A percentile compares a stretch with the other conserved stretches of the same genome.
phyloP scores from a whole-genome alignment of 2,888 invertebrate species.

The Strigamia crassipes region DNA sequence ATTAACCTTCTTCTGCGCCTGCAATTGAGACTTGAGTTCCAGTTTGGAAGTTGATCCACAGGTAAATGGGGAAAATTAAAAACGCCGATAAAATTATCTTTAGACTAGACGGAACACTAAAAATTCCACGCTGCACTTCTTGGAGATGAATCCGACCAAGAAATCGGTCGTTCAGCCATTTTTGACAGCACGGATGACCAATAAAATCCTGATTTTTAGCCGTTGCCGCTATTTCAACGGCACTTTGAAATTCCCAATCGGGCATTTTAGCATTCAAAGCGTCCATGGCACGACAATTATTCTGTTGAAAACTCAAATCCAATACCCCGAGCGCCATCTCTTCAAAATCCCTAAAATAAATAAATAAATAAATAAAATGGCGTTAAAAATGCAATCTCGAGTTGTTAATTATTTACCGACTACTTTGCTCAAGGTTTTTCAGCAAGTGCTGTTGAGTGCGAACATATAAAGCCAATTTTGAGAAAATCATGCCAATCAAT shows the following conservation, averaged over 20 bases:
- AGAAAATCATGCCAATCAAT: constrained; percentile 56
- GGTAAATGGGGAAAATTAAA: constrained; percentile 52
- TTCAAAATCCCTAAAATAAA: constrained; percentile 56
- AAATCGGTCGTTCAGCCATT: constrained; percentile 57
- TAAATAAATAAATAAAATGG: neutral
- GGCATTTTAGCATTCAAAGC: constrained; percentile 52
- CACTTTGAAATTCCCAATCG: constrained; percentile 52
- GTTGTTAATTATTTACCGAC: constrained; percentile 37
- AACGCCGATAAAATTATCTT: constrained; percentile 55
- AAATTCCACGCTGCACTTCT: constrained; percentile 55
- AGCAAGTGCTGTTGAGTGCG: constrained; percentile 54
- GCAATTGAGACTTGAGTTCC: constrained; percentile 47
- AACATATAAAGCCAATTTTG: constrained; percentile 54
- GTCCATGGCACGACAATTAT: constrained; percentile 52
- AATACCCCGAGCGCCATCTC: constrained; percentile 55
- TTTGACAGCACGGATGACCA: constrained; percentile 58
- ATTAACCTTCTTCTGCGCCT: constrained; percentile 42
- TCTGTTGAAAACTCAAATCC: constrained; percentile 52
- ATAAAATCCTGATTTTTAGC: constrained; percentile 55
- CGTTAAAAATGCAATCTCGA: neutral
- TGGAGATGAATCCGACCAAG: constrained; percentile 56
- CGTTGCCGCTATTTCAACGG: constrained; percentile 52
- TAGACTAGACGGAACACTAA: constrained; percentile 56
- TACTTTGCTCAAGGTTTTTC: constrained; percentile 54
- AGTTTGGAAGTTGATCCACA: constrained; percentile 52